A percentile compares a stretch with the other conserved stretches of the same genome.
These are phyloP conservation scores for Dipus sagitta DNA, from an alignment of 2,797 vertebrate species.

Conservation along the genomic window DNA sequence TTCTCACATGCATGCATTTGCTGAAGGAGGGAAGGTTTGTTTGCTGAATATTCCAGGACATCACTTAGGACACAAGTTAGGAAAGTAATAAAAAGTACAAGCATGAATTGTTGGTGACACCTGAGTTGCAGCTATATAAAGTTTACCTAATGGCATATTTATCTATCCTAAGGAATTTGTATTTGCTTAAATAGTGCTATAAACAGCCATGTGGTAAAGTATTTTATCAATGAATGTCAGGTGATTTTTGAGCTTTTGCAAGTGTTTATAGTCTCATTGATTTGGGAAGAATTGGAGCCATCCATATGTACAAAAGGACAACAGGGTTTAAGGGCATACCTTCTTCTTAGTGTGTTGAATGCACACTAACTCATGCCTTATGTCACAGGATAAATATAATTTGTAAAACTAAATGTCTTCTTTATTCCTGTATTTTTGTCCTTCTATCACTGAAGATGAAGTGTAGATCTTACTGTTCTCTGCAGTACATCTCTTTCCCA, in stretches of 20 bases:
- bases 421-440: background rate
- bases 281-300: background rate
- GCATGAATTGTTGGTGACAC: background rate
- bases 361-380: background rate
- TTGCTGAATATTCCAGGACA: background rate
- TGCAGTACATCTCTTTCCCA: background rate
- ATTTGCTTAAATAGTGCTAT: background rate
- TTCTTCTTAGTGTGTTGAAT: background rate
- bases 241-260: background rate
- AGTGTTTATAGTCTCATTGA: background rate
- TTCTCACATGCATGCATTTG: background rate
- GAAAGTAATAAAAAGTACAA: background rate
- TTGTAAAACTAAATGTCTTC: background rate
- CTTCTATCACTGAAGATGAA: background rate
- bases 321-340: background rate
- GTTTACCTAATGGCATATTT: background rate
- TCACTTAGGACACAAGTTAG: background rate
- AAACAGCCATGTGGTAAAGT: background rate
- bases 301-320: too few relatives aligned
- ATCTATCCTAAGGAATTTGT: background rate
- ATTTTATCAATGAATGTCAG: background rate
- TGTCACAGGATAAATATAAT: background rate
- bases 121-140: background rate
- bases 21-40: background rate
- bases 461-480: accelerated